phyloP scores from a whole-genome alignment of 1,140 invertebrate species.

The Nasonia giraulti region DNA sequence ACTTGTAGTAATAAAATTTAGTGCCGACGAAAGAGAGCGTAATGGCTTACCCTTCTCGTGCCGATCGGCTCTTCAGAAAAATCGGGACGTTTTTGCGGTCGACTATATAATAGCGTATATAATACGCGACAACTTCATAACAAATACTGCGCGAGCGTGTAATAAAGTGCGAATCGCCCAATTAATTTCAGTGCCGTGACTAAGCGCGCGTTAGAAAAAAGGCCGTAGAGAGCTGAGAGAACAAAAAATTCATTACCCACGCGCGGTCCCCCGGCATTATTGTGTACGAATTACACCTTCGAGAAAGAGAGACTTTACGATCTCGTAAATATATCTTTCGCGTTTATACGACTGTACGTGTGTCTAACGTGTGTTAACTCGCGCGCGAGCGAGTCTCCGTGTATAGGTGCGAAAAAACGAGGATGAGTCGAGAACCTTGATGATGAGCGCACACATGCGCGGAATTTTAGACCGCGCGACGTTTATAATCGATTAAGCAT shows the following conservation, averaged over 20 bases:
- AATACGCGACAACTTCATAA: neutral
- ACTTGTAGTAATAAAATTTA: slow-evolving; percentile 30
- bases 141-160: no score
- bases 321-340: slow-evolving; percentile 43
- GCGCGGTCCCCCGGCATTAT: no score
- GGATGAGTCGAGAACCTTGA: slow-evolving; percentile 35
- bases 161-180: neutral
- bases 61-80: neutral
- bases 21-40: neutral
- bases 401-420: slow-evolving; percentile 31
- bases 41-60: neutral
- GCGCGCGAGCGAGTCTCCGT: neutral
- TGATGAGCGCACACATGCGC: neutral
- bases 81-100: neutral
- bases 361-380: neutral
- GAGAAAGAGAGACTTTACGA: slow-evolving; percentile 16
- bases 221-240: neutral
- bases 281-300: neutral
- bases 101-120: no score
- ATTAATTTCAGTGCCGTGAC: neutral
- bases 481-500: neutral
- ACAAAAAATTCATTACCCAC: neutral
- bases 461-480: slow-evolving; percentile 9
- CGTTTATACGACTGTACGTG: neutral
- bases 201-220: neutral